Evolutionary conservation across 2,888 invertebrate genomes (phyloP), one percentile per base, ranked within the genome.

Genomic region (Callinectes sapidus): DNA sequence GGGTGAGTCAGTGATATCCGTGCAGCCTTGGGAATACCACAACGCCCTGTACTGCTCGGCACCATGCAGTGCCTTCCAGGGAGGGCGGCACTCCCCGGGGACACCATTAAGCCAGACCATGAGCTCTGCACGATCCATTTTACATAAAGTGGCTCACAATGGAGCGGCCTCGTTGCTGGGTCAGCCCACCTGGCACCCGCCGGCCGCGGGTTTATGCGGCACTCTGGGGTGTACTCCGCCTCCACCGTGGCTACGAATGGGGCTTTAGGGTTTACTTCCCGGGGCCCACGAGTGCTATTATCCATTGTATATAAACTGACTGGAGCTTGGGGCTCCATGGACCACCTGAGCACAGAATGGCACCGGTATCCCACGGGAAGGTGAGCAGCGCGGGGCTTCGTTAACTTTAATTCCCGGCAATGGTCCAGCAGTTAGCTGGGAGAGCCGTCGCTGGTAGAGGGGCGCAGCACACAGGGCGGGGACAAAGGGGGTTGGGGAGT

Each of bases 231-330:
- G 39, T 88, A 61, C 55, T 77, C 90, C 71, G 48, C 81, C 81
- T n/a, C 90, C 77, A 48, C 77, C 42, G 18, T 54, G 81, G 90
- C 42, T 90, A 81, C 42, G 77, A 77, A 77, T 77, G 77, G 77
- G 90, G n/a, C 42, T 90, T 77, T 42, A 77, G 54, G 90, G 90
- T 90, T 90, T 77, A 90, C n/a, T 81, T 90, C n/a, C 42, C 90
- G 13, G 81, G 39, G 42, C 90, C 90, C 90, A 13, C 81, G 77
- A 90, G 90, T 77, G 48, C 90, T 39, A 90, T 90, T 90, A 90
- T 90, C 90, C 77, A 90, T 42, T 90, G 90, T 90, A 90, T 90
- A 90, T 90, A 90, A 81, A 90, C 90, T 90, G 90, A 32, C 90
- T 90, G 54, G 77, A 77, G 77, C n/a, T 81, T 54, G 71, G 71